phyloP scores from a whole-genome alignment of 1,140 invertebrate species.

The Neotoxoptera formosana region DNA sequence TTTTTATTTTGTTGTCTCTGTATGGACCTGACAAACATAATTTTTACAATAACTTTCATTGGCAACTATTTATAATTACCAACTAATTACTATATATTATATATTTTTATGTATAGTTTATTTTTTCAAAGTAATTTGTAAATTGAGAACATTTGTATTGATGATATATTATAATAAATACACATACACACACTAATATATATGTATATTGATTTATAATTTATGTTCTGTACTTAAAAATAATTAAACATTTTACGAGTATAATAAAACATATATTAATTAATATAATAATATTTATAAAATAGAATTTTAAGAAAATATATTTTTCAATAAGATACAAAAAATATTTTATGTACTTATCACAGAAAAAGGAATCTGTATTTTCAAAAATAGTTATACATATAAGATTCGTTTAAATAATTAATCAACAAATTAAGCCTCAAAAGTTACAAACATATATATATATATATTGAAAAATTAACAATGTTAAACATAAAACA shows the following conservation, averaged over 20 bases:
- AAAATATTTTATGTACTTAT: conserved; percentile 21
- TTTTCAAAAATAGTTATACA: conserved; percentile 4
- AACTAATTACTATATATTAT: background rate
- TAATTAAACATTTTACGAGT: background rate
- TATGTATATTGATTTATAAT: background rate
- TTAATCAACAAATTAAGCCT: conserved; percentile 21
- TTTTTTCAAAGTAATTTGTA: background rate
- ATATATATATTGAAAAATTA: conserved; percentile 35
- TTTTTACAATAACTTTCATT: too few relatives aligned
- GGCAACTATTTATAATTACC: background rate
- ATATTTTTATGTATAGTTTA: background rate
- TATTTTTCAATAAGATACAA: conserved; percentile 13
- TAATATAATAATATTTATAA: background rate
- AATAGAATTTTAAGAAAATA: background rate
- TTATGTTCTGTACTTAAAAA: background rate
- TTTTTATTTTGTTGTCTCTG: too few relatives aligned
- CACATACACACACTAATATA: background rate
- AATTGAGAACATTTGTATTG: background rate
- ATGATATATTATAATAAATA: background rate
- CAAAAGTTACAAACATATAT: background rate
- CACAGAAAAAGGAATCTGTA: conserved; percentile 24
- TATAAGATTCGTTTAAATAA: conserved; percentile 37
- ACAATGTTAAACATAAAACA: background rate
- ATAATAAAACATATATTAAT: background rate
- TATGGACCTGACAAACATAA: too few relatives aligned